phyloP scores from a whole-genome alignment of 2,113 vertebrate species.

The Salvelinus alpinus region DNA sequence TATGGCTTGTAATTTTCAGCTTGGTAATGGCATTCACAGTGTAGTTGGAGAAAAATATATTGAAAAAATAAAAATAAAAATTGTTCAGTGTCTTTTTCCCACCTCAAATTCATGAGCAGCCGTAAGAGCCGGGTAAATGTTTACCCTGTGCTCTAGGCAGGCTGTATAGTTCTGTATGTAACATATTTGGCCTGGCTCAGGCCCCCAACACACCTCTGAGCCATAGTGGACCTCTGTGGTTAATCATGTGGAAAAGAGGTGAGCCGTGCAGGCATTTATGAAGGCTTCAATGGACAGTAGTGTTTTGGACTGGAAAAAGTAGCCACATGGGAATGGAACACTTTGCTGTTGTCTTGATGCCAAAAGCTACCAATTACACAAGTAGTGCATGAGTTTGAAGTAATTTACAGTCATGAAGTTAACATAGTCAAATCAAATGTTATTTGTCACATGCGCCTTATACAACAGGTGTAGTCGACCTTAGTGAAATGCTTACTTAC shows the following conservation, averaged over 20 bases:
- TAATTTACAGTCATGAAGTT: neutral
- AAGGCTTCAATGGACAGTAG: neutral
- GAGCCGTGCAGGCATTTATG: neutral
- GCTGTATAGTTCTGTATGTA: constrained; percentile 1
- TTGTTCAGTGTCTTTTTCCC: neutral
- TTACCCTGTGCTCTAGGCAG: neutral
- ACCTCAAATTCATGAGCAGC: neutral
- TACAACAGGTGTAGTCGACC: no score
- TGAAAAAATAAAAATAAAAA: no score
- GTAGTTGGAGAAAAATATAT: neutral
- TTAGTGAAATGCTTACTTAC: no score
- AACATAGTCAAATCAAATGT: no score
- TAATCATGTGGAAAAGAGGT: constrained; percentile 10
- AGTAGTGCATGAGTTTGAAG: neutral
- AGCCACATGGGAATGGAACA: neutral
- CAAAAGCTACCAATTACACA: neutral
- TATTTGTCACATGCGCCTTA: no score
- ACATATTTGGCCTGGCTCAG: constrained; percentile 15
- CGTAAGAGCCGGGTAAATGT: neutral
- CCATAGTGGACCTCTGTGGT: neutral
- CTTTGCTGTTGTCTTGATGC: neutral
- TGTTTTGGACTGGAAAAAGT: neutral
- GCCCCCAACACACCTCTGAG: constrained; percentile 11
- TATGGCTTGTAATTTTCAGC: neutral
- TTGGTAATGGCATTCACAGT: neutral